A percentile compares a stretch with the other conserved stretches of the same genome.
Conservation (phyloP, 2,797 vertebrate genomes). For the Botia almorhae region DNA sequence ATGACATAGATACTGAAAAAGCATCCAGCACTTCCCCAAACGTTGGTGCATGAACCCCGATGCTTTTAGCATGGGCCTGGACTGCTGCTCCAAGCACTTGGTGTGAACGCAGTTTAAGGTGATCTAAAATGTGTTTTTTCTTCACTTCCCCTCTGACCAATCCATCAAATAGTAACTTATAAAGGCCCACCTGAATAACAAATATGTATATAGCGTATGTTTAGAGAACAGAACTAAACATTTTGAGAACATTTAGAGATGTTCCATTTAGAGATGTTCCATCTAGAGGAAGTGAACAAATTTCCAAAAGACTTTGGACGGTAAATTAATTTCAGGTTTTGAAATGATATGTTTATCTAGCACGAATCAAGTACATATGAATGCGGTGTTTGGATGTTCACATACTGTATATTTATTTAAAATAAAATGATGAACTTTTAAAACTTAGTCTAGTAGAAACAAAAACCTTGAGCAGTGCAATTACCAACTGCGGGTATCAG, state of each 20-base stretch:
- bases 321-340: too few species aligned
- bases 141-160: slow-evolving; percentile 74
- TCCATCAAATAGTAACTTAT: slow-evolving; percentile 79
- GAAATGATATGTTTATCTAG: too few species aligned
- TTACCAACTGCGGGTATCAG: neutral
- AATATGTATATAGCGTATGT: neutral
- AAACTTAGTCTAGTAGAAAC: neutral
- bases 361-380: neutral
- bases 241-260: neutral
- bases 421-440: too few species aligned
- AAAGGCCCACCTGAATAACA: slow-evolving; percentile 70
- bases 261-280: too few species aligned
- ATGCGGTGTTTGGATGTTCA: neutral
- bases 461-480: too few species aligned
- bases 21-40: slow-evolving; percentile 75
- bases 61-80: slow-evolving; percentile 61
- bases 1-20: slow-evolving; percentile 67
- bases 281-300: too few species aligned
- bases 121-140: slow-evolving; percentile 63
- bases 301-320: too few species aligned
- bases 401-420: neutral
- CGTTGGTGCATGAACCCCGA: slow-evolving; percentile 64
- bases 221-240: neutral
- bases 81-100: slow-evolving; percentile 68
- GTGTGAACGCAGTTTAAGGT: slow-evolving; percentile 67